These are phyloP conservation scores for Pseudococcus viburni DNA, from an alignment of 2,888 invertebrate genomes.

Conservation along the genomic window DNA sequence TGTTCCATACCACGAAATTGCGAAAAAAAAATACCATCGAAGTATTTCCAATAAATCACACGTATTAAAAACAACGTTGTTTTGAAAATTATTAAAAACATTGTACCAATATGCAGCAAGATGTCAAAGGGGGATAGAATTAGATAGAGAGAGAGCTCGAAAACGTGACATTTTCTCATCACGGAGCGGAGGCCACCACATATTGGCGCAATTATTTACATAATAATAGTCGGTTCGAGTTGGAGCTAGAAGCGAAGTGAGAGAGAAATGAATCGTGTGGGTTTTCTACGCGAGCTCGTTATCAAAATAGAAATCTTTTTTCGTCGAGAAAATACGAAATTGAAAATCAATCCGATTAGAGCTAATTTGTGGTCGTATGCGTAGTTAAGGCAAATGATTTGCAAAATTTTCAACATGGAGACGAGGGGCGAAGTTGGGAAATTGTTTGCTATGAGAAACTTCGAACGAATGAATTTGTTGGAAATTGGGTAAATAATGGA, in stretches of 20 bases:
- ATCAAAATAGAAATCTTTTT: slow-evolving; percentile 26
- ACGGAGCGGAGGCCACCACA: slow-evolving; percentile 10
- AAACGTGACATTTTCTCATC: slow-evolving; percentile 27
- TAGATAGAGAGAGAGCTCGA: not conserved
- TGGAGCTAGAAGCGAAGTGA: not conserved
- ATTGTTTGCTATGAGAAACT: not conserved
- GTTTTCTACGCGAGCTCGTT: slow-evolving; percentile 8
- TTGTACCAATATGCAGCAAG: not conserved
- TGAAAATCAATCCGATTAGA: not conserved
- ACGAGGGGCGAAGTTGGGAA: not conserved
- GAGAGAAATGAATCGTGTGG: not conserved
- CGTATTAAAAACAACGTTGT: not conserved
- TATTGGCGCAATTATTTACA: slow-evolving; percentile 25
- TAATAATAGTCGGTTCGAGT: not conserved
- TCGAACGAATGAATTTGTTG: not conserved
- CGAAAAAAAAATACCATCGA: not conserved
- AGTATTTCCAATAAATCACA: not conserved
- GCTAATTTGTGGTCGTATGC: not conserved
- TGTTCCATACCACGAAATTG: not conserved
- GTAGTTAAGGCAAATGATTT: not conserved
- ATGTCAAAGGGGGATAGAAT: not conserved
- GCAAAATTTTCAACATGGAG: not conserved
- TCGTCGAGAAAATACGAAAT: not conserved
- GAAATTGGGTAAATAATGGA: not conserved
- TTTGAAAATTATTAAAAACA: not conserved